These are phyloP conservation scores for Eristalis tenax DNA, from an alignment of 2,888 invertebrate species.

Conservation along the genomic window DNA sequence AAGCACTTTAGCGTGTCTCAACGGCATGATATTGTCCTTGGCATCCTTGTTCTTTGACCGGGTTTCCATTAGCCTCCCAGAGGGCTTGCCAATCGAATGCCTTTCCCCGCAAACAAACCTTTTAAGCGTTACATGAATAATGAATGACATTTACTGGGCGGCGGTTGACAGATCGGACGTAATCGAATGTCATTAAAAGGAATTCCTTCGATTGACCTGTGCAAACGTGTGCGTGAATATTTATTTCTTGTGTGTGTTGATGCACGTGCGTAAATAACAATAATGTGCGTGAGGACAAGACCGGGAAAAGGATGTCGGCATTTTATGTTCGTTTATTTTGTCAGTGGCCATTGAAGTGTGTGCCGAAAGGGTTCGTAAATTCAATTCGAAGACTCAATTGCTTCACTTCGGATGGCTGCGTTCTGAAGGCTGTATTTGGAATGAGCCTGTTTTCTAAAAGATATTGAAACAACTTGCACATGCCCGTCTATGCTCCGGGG, in stretches of 20 bases:
- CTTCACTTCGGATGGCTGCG: too few relatives aligned
- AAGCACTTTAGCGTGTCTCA: background rate
- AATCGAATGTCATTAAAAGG: conserved; percentile 1
- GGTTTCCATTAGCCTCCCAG: conserved; percentile 9
- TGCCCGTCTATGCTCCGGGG: too few relatives aligned
- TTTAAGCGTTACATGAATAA: conserved; percentile 48
- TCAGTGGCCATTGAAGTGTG: background rate
- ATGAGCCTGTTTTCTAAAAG: too few relatives aligned
- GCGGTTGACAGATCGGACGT: conserved; percentile 17
- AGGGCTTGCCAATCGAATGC: conserved; percentile 26
- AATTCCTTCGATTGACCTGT: conserved; percentile 2
- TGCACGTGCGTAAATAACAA: background rate
- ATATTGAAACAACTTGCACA: too few relatives aligned
- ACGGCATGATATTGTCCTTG: background rate
- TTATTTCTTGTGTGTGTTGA: background rate
- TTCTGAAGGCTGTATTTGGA: too few relatives aligned
- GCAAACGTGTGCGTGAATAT: background rate
- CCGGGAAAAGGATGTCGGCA: background rate
- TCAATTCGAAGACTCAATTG: too few relatives aligned
- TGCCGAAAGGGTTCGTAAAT: too few relatives aligned
- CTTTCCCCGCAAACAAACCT: conserved; percentile 30
- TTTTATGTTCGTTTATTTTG: background rate
- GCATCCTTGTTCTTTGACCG: background rate
- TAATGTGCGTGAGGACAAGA: background rate
- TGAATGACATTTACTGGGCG: conserved; percentile 19